These are phyloP conservation scores for Paralvinella palmiformis DNA, from an alignment of 1,140 invertebrate species.

Conservation along the genomic window DNA sequence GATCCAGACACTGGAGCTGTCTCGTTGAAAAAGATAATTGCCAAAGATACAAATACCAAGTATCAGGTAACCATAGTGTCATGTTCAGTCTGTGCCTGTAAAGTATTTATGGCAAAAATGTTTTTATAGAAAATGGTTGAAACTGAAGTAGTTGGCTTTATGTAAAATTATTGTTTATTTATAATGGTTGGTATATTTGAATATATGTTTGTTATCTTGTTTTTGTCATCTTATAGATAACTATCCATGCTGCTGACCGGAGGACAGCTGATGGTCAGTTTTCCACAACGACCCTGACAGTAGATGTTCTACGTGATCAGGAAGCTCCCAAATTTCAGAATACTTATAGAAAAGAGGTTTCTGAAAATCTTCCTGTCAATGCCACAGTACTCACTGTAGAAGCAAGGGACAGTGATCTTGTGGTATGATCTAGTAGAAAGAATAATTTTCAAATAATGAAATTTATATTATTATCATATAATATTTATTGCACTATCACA, in stretches of 20 bases:
- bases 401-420: neutral
- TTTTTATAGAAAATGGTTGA: too few species aligned
- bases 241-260: neutral
- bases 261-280: neutral
- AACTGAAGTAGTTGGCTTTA: too few species aligned
- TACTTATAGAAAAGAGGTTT: neutral
- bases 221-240: conserved; percentile 1
- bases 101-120: too few species aligned
- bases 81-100: too few species aligned
- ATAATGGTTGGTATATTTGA: too few species aligned
- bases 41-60: neutral
- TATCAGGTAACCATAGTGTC: too few species aligned
- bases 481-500: neutral
- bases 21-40: conserved; percentile 23
- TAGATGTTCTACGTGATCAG: conserved; percentile 1
- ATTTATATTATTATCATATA: neutral
- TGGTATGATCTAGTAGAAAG: too few species aligned
- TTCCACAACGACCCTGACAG: neutral
- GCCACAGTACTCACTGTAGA: conserved; percentile 8
- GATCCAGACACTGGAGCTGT: conserved; percentile 28
- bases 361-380: conserved; percentile 12
- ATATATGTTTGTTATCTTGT: too few species aligned
- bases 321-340: neutral
- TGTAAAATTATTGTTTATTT: too few species aligned
- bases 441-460: too few species aligned